Conservation (phyloP, 1,140 invertebrate genomes). For the Pseudomyrmex flavicornis region DNA sequence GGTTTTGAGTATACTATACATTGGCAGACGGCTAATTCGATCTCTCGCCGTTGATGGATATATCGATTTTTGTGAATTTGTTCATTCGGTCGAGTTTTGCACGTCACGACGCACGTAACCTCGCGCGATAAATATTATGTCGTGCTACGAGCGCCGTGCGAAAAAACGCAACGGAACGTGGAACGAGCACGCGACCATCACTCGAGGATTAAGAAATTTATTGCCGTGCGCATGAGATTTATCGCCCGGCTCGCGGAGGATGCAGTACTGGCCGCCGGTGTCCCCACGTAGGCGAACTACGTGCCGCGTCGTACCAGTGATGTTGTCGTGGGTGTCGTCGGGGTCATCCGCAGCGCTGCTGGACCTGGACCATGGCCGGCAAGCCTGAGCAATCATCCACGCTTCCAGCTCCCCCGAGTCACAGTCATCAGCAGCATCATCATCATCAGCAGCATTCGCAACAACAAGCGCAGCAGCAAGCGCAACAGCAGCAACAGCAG, state of each 20-base stretch:
- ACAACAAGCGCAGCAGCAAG: conserved; percentile 50
- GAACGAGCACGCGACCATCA: conserved; percentile 26
- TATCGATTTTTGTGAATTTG: neutral
- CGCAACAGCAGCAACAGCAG: conserved; percentile 58
- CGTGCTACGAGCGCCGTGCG: conserved; percentile 38
- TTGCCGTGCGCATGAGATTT: conserved; percentile 59
- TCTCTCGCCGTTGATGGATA: neutral
- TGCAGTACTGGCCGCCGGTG: conserved; percentile 80
- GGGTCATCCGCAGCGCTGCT: conserved; percentile 83
- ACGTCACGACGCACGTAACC: neutral
- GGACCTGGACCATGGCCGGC: conserved; percentile 86
- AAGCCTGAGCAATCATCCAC: conserved; percentile 85
- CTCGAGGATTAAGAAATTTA: conserved; percentile 11
- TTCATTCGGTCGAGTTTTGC: neutral
- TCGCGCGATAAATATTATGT: conserved; percentile 36
- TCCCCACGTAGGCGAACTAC: conserved; percentile 81
- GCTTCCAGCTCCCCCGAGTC: conserved; percentile 82
- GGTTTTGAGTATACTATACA: conserved; percentile 9
- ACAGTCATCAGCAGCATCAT: conserved; percentile 79
- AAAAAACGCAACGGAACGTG: conserved; percentile 35
- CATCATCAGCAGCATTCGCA: conserved; percentile 73
- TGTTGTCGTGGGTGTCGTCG: conserved; percentile 84
- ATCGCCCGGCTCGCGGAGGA: conserved; percentile 76
- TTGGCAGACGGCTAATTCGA: neutral
- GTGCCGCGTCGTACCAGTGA: conserved; percentile 82